Base-by-base conservation (phyloP, 2,888 invertebrate species). In the Heteropelma amictum region DNA sequence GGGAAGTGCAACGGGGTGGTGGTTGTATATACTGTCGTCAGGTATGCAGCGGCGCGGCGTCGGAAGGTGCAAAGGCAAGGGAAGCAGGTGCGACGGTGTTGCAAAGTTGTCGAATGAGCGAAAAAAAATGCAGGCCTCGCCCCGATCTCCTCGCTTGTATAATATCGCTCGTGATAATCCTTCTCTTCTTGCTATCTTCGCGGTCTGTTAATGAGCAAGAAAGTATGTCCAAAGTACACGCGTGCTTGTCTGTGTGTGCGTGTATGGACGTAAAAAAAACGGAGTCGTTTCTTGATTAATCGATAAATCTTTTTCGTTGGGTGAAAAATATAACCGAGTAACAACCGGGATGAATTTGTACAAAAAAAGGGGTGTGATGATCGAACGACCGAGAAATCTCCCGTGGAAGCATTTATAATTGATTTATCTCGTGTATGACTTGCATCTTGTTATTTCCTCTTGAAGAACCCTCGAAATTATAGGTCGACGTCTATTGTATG, bases 31-130 rank as follows among this genome's bases (percentile, higher is more conserved):
- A 49, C 61, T 67, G 71, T 70, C 75, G 63, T 64, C 40, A 28
- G 12, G 14, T 33, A 33, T 54, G 47, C 12, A 54, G 67, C 61
- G 60, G 64, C 38, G 73, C 71, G n/a, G n/a, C n/a, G 69, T 68
- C 73, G 73, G 77, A 77, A 77, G 77, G 76, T 75, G 77, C 75
- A 79, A 67, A 76, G 70, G 70, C 58, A 68, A 63, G 19, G 63
- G 64, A 45, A 78, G 80, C 80, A 80, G 80, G 80, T 79, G 79
- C 72, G 76, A 74, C 71, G 73, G 77, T 51, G 28, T 70, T 47
- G 63, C 54, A 63, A 42, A 58, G 53, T 78, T 65, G 70, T 71
- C 77, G 73, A 63, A 67, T 71, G 58, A 33, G 68, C 26, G 60
- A 60, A 67, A 42, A 40, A 58, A 45, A 73, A 51, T 47, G 64